These are phyloP conservation scores for Drosophila ironensis DNA, from an alignment of 1,140 invertebrate genomes.

Conservation along the genomic window DNA sequence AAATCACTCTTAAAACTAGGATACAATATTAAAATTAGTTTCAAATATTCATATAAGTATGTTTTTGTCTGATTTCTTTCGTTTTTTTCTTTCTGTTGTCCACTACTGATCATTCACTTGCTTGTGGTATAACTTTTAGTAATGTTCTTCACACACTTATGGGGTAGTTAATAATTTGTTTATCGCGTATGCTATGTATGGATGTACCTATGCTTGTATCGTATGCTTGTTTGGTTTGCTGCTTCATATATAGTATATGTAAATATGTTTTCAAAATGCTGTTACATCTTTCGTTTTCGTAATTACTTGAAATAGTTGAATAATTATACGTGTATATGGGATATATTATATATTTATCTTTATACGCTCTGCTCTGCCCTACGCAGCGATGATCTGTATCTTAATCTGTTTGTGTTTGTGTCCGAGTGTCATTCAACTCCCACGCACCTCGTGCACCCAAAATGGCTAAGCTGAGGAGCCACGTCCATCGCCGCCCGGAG, in stretches of 20 bases:
- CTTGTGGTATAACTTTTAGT: constrained; percentile 25
- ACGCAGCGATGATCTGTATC: constrained; percentile 28
- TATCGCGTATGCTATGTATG: constrained; percentile 19
- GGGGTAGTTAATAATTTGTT: constrained; percentile 31
- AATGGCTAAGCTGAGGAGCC: constrained; percentile 69
- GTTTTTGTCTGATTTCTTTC: constrained; percentile 11
- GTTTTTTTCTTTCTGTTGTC: background rate
- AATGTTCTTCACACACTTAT: constrained; percentile 31
- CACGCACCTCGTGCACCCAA: constrained; percentile 60
- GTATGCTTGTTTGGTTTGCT: constrained; percentile 39
- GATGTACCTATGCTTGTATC: constrained; percentile 20
- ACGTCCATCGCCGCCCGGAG: constrained; percentile 37
- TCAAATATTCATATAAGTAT: constrained; percentile 49
- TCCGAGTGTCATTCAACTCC: constrained; percentile 70
- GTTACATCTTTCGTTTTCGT: constrained; percentile 19
- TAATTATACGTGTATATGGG: constrained; percentile 53
- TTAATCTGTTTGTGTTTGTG: constrained; percentile 34
- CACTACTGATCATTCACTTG: background rate
- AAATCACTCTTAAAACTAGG: constrained; percentile 57
- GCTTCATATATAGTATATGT: constrained; percentile 30
- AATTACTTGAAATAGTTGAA: constrained; percentile 75
- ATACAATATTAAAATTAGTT: constrained; percentile 67
- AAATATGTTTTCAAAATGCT: constrained; percentile 18
- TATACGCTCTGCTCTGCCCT: background rate
- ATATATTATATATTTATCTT: constrained; percentile 24